Percentiles rank a stretch among this genome's conserved stretches.
phyloP scores from a whole-genome alignment of 2,797 vertebrate genomes.

The Gymnoscopelus microlampas region DNA sequence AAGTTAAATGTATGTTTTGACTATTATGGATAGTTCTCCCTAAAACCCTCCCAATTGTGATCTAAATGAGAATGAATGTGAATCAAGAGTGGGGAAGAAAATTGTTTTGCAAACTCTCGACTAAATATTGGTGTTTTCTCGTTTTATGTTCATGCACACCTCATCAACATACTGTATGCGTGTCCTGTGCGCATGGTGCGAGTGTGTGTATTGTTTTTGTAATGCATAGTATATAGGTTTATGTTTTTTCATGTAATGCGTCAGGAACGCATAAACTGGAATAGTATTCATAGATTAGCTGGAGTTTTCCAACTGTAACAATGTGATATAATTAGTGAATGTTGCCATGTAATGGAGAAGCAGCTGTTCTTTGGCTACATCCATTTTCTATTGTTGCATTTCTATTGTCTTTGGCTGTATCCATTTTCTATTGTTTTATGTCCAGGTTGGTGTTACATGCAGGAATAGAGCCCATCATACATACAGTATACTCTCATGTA shows the following conservation, averaged over 20 bases:
- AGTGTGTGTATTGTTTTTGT: slow-evolving; percentile 85
- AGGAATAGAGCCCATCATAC: slow-evolving; percentile 44
- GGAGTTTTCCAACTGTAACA: slow-evolving; percentile 54
- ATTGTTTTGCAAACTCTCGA: slow-evolving; percentile 17
- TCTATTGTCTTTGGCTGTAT: slow-evolving; percentile 8
- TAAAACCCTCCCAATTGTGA: slow-evolving; percentile 27
- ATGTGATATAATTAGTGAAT: slow-evolving; percentile 48
- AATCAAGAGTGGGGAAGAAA: slow-evolving; percentile 10
- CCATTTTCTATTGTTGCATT: slow-evolving; percentile 16
- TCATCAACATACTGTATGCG: slow-evolving; percentile 21
- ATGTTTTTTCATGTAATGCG: slow-evolving; percentile 57
- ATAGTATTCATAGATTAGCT: slow-evolving; percentile 59
- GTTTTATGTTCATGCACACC: slow-evolving; percentile 37
- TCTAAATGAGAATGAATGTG: slow-evolving; percentile 40
- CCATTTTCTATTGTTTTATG: slow-evolving; percentile 29
- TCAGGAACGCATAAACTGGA: slow-evolving; percentile 73
- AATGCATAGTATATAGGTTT: slow-evolving; percentile 79
- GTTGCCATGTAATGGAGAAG: slow-evolving; percentile 40
- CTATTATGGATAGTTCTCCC: slow-evolving; percentile 23
- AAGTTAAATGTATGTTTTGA: slow-evolving; percentile 5
- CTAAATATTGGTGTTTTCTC: slow-evolving; percentile 15
- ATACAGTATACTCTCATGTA: slow-evolving; percentile 23
- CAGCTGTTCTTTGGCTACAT: slow-evolving; percentile 14
- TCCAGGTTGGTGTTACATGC: slow-evolving; percentile 50
- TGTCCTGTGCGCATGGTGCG: slow-evolving; percentile 10